These are phyloP conservation scores for Choristoneura rosaceana DNA, from an alignment of 2,888 invertebrate genomes.

Conservation along the genomic window DNA sequence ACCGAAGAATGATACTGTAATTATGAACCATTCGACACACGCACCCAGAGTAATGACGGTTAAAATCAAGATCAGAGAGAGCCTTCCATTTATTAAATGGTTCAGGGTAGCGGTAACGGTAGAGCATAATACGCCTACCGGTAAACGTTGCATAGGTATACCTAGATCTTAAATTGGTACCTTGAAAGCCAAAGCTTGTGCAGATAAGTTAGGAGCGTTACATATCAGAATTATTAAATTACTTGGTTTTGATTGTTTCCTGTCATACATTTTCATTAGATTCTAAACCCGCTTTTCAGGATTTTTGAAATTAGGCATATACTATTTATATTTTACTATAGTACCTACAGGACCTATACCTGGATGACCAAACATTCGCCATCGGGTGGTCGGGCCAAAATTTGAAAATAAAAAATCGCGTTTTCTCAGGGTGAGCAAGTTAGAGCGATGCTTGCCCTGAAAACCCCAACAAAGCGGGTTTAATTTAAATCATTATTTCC, in stretches of 20 bases:
- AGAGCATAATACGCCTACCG: neutral
- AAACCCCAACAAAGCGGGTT: too few species aligned
- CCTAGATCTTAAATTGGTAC: neutral
- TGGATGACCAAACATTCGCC: too few species aligned
- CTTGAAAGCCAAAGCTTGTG: neutral
- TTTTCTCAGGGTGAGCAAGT: too few species aligned
- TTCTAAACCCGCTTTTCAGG: neutral
- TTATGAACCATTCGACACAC: slow-evolving; percentile 81
- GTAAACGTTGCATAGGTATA: too few species aligned
- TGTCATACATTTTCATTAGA: neutral
- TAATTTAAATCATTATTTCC: too few species aligned
- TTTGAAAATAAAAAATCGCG: too few species aligned
- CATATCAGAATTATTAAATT: too few species aligned
- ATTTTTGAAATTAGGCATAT: neutral
- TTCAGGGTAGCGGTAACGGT: neutral
- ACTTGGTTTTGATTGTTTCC: neutral
- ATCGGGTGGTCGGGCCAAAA: too few species aligned
- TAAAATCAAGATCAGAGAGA: slow-evolving; percentile 65
- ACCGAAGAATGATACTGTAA: slow-evolving; percentile 80
- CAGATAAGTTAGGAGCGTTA: neutral
- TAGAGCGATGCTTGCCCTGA: too few species aligned
- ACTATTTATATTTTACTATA: neutral
- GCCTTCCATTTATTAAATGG: slow-evolving; percentile 51
- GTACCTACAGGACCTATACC: too few species aligned
- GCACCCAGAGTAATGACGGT: slow-evolving; percentile 68